Evolutionary conservation across 2,113 vertebrate species (phyloP).

Genomic region (Stomatorhinus ivindoensis): DNA sequence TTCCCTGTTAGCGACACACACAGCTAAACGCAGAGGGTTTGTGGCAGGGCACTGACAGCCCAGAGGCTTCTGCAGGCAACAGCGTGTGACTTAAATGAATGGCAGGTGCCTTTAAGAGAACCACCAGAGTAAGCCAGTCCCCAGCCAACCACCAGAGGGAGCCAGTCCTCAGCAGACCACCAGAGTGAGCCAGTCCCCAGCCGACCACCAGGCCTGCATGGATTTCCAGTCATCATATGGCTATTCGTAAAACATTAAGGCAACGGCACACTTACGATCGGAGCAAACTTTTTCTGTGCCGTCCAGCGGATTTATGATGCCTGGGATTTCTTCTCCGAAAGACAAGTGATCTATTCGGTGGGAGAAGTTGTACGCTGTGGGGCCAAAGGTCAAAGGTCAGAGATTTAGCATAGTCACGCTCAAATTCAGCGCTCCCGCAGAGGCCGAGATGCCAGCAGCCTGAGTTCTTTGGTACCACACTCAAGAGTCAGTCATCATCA

Average conservation of each 20-base stretch:
- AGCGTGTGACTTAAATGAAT: background rate
- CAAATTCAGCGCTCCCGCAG: background rate
- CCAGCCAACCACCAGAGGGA: background rate
- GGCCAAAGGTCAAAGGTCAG: slow-evolving; percentile 23
- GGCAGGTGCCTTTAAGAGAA: background rate
- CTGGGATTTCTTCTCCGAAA: slow-evolving; percentile 87
- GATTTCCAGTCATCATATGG: background rate
- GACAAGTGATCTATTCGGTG: slow-evolving; percentile 96
- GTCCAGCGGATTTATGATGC: slow-evolving; percentile 89
- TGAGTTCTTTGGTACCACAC: background rate
- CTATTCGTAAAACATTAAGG: background rate
- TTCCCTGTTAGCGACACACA: background rate
- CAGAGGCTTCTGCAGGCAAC: background rate
- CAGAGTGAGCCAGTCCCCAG: background rate
- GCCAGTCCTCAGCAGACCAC: background rate
- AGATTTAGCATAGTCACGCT: background rate
- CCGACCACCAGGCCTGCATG: background rate
- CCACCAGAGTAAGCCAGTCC: background rate
- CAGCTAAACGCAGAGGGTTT: background rate
- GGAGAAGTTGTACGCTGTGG: slow-evolving; percentile 91
- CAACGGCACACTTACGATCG: slow-evolving; percentile 66
- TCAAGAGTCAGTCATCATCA: background rate
- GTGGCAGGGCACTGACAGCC: background rate
- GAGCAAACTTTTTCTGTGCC: slow-evolving; percentile 89
- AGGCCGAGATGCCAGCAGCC: background rate